Evolutionary conservation across 2,888 invertebrate species (phyloP).

Genomic region (Plemyria rubiginata): DNA sequence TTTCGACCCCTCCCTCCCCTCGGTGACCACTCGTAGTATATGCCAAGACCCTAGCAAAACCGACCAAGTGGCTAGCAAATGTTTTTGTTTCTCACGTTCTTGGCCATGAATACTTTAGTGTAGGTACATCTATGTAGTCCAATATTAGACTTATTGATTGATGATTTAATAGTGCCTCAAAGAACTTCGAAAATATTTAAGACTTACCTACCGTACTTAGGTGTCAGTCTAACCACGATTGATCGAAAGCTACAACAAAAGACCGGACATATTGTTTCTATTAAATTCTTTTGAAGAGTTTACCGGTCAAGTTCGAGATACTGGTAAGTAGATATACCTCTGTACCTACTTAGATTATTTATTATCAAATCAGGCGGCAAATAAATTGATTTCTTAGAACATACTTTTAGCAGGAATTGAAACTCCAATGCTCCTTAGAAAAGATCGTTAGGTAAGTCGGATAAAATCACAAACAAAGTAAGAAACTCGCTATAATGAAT

Average conservation of each 20-base stretch:
- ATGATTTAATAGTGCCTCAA: not conserved
- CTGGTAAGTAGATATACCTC: not conserved
- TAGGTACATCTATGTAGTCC: not conserved
- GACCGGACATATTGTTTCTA: not conserved
- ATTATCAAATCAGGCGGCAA: not conserved
- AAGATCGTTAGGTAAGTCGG: no score
- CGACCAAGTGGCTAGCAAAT: no score
- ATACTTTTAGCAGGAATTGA: no score
- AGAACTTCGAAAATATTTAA: not conserved
- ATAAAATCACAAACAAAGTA: no score
- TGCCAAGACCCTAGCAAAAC: no score
- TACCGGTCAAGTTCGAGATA: not conserved
- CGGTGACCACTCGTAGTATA: no score
- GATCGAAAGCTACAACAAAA: not conserved
- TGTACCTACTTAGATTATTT: not conserved
- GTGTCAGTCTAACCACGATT: not conserved
- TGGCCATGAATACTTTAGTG: slow-evolving; percentile 9
- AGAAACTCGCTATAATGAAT: no score
- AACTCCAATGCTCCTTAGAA: no score
- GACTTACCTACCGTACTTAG: no score
- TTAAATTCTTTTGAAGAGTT: not conserved
- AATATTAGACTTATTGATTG: slow-evolving; percentile 2
- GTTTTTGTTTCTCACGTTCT: slow-evolving; percentile 6
- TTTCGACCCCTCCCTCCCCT: no score
- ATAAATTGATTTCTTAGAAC: no score